Evolutionary conservation across 1,140 invertebrate species (phyloP), one percentile per base, ranked within the genome.

Genomic region (Nebria ingens): DNA sequence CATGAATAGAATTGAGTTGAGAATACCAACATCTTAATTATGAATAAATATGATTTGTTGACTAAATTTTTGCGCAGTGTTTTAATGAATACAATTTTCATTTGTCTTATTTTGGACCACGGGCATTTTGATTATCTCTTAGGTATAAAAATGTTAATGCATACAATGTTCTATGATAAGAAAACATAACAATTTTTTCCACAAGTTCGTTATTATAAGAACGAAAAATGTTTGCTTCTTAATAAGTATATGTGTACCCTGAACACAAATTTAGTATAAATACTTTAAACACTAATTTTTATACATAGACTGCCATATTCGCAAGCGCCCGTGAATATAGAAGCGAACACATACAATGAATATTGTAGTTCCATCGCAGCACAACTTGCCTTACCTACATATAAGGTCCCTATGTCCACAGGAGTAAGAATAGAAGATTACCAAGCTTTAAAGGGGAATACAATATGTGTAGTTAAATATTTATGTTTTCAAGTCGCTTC

Each of bases 231-330:
- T n/a, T n/a, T n/a, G n/a, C n/a, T n/a, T n/a, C 25, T 9, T 34
- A 34, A 17, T 45, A 12, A 12, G 17, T 45, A 11, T 45, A 45
- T 34, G 17, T 45, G 17, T 45, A 45, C 40, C 40, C 40, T 45
- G 40, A 45, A 45, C 40, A 45, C 40, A 45, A 45, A 17, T 45
- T 45, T 11, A 12, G 40, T 45, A 45, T 17, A 45, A 17, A 45
- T 45, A 45, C 6, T 45, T 45, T 45, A 45, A 45, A 45, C 40
- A 45, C 15, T 45, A 17, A 45, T 34, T 34, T n/a, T 34, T 34
- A 34, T 34, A 34, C 6, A n/a, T n/a, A 9, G 25, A 34, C 25
- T 34, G 25, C 25, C 25, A 34, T 34, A 34, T 34, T 34, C 25
- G n/a, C 25, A 9, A 34, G 25, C 25, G n/a, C 25, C 25, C 25